phyloP scores from a whole-genome alignment of 2,888 invertebrate genomes.

The Melanchra persicariae region DNA sequence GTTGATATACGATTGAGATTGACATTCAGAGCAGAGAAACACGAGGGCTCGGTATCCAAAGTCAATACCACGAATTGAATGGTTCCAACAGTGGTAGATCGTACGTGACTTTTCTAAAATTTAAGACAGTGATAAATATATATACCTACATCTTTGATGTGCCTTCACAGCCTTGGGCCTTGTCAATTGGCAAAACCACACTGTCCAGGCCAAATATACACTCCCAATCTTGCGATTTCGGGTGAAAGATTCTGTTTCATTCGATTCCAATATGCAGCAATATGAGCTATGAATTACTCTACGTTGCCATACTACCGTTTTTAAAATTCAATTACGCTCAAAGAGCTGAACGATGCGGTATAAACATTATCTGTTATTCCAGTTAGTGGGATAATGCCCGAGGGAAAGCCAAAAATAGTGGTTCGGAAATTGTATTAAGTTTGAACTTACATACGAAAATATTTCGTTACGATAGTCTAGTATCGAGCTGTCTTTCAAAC shows the following conservation, averaged over 20 bases:
- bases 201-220: not conserved
- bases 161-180: not conserved
- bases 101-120: slow-evolving; percentile 5
- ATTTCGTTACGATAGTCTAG: not conserved
- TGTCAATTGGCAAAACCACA: not conserved
- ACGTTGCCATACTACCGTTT: slow-evolving; percentile 43
- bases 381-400: slow-evolving; percentile 48
- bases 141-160: not conserved
- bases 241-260: slow-evolving; percentile 29
- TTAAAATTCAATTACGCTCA: slow-evolving; percentile 63
- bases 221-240: slow-evolving; percentile 12
- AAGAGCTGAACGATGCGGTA: slow-evolving; percentile 45
- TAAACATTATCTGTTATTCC: slow-evolving; percentile 55
- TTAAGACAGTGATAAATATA: not conserved
- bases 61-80: slow-evolving; percentile 10
- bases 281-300: slow-evolving; percentile 53
- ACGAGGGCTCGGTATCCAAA: slow-evolving; percentile 1
- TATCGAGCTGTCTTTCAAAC: slow-evolving; percentile 5
- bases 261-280: slow-evolving; percentile 35
- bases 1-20: slow-evolving; percentile 18
- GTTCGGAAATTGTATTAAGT: slow-evolving; percentile 39
- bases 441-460: slow-evolving; percentile 2
- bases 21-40: slow-evolving; percentile 21
- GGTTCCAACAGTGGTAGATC: not conserved
- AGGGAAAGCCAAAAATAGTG: slow-evolving; percentile 42